A percentile compares a stretch with the other conserved stretches of the same genome.
phyloP scores from a whole-genome alignment of 2,888 invertebrate genomes.

The Marronus borbonicus region DNA sequence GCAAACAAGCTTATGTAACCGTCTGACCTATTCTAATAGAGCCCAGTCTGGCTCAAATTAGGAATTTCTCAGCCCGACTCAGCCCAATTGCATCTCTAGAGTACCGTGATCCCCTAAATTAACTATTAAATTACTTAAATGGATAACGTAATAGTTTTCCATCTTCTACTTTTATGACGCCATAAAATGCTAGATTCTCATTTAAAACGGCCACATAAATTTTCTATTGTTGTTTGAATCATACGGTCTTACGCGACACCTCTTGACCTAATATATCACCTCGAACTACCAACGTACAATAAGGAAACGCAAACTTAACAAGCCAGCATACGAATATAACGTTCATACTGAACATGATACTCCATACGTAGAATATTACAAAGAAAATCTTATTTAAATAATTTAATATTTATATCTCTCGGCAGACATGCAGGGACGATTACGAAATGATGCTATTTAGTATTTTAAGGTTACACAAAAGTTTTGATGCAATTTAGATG shows the following conservation, averaged over 20 bases:
- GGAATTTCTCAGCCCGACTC: too few relatives aligned
- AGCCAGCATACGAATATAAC: slow-evolving; percentile 21
- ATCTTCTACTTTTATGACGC: too few relatives aligned
- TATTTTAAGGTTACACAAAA: slow-evolving; percentile 45
- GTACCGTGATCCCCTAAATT: too few relatives aligned
- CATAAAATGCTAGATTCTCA: too few relatives aligned
- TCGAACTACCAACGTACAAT: slow-evolving; percentile 18
- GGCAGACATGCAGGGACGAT: slow-evolving; percentile 31
- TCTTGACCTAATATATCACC: slow-evolving; percentile 7
- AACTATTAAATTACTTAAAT: too few relatives aligned
- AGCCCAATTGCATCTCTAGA: too few relatives aligned
- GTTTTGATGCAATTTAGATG: slow-evolving; percentile 47
- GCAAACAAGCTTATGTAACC: too few relatives aligned
- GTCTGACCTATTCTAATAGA: too few relatives aligned
- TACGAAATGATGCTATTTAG: slow-evolving; percentile 39
- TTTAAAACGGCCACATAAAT: background rate
- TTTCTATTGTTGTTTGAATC: background rate
- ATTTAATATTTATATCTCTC: slow-evolving; percentile 41
- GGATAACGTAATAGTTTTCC: background rate
- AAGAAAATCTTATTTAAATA: slow-evolving; percentile 40
- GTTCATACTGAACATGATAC: slow-evolving; percentile 13
- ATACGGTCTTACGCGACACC: background rate
- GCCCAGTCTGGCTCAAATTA: too few relatives aligned
- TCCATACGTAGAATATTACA: slow-evolving; percentile 15
- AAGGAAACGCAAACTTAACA: slow-evolving; percentile 24